Evolutionary conservation across 2,797 vertebrate genomes (phyloP).

Genomic region (Spondyliosoma cantharus): DNA sequence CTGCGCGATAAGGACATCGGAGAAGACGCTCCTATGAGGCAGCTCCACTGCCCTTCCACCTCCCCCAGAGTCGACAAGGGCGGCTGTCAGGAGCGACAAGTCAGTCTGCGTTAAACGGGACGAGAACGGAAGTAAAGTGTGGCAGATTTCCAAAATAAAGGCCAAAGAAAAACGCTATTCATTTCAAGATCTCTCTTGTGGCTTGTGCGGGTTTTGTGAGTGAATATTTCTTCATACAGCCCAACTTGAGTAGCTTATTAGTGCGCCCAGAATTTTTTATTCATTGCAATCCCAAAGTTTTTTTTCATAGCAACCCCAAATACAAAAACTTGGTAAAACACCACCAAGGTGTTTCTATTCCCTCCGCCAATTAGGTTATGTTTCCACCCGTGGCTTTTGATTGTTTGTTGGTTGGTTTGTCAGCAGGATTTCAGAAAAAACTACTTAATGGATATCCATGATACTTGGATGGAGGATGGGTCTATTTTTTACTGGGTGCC

Average conservation of each 20-base stretch:
- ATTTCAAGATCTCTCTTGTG: not conserved
- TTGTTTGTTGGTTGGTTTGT: too few species aligned
- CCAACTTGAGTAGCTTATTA: too few species aligned
- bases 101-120: not conserved
- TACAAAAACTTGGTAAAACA: not conserved
- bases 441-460: too few species aligned
- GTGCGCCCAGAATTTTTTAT: not conserved
- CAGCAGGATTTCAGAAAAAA: too few species aligned
- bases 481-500: too few species aligned
- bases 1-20: conserved; percentile 23
- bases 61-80: conserved; percentile 31
- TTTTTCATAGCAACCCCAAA: too few species aligned
- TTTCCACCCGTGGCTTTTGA: too few species aligned
- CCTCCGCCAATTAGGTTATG: too few species aligned
- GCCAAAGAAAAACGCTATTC: not conserved
- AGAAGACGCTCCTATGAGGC: conserved; percentile 46
- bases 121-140: conserved; percentile 9
- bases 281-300: not conserved
- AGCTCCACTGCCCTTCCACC: conserved; percentile 36
- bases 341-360: not conserved
- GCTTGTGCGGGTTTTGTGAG: not conserved
- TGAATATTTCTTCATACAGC: not conserved
- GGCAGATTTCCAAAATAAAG: conserved; percentile 62
- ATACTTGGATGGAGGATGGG: too few species aligned
- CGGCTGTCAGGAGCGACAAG: conserved; percentile 31